Percentiles rank a stretch among this genome's conserved stretches.
phyloP scores from a whole-genome alignment of 1,140 invertebrate genomes.

The Drosophila punjabiensis region DNA sequence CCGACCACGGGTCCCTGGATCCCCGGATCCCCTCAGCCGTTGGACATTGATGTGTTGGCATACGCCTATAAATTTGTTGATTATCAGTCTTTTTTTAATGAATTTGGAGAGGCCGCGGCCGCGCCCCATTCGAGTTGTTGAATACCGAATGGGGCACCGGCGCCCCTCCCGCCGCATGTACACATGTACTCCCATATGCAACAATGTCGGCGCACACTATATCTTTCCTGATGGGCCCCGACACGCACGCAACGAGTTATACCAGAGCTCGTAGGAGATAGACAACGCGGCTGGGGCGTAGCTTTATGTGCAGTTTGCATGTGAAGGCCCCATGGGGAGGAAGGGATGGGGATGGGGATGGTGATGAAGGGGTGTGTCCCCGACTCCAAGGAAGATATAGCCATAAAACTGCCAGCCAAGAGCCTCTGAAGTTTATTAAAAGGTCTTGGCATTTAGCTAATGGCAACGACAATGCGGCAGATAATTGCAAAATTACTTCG shows the following conservation, averaged over 20 bases:
- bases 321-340: conserved; percentile 43
- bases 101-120: conserved; percentile 62
- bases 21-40: conserved; percentile 2
- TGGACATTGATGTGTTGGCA: conserved; percentile 75
- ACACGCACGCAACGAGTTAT: conserved; percentile 47
- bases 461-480: conserved; percentile 15
- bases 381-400: conserved; percentile 33
- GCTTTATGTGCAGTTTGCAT: conserved; percentile 78
- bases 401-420: conserved; percentile 27
- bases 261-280: conserved; percentile 18
- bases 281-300: conserved; percentile 45
- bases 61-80: conserved; percentile 79
- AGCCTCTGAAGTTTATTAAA: conserved; percentile 9
- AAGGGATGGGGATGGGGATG: neutral
- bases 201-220: conserved; percentile 46
- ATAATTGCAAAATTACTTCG: conserved; percentile 28
- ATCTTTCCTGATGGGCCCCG: conserved; percentile 43
- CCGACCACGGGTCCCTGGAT: conserved; percentile 1
- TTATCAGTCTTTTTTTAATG: conserved; percentile 76
- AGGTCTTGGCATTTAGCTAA: conserved; percentile 46
- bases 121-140: conserved; percentile 54
- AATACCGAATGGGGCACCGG: conserved; percentile 34
- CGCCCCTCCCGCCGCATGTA: conserved; percentile 17
- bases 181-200: conserved; percentile 46
- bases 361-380: conserved; percentile 2